A percentile compares a stretch with the other conserved stretches of the same genome.
Conservation (phyloP, 2,888 invertebrate genomes). For the Noctua fimbriata region DNA sequence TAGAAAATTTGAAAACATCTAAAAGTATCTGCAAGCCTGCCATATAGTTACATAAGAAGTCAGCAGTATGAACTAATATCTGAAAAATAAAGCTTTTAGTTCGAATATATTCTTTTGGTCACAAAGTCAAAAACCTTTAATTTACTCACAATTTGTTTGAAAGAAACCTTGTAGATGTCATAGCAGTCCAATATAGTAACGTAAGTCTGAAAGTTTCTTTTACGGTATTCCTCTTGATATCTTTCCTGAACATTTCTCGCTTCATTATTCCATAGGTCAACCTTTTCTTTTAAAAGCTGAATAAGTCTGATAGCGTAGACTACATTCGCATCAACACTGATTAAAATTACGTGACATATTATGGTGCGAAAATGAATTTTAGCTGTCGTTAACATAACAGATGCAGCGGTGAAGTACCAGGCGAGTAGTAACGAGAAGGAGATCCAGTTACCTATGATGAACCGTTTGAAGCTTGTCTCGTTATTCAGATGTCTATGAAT, state of each 20-base stretch:
- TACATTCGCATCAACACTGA: background rate
- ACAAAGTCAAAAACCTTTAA: background rate
- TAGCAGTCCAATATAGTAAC: slow-evolving; percentile 11
- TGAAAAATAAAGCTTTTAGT: background rate
- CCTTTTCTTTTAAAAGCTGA: slow-evolving; percentile 8
- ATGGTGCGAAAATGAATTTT: background rate
- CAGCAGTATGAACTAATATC: background rate
- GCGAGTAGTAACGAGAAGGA: background rate
- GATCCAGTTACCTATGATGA: slow-evolving; percentile 9
- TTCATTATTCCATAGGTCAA: slow-evolving; percentile 12
- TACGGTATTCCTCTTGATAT: background rate
- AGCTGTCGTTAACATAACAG: background rate
- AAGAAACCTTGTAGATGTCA: background rate
- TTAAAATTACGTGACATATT: background rate
- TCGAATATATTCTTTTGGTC: background rate
- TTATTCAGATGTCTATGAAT: slow-evolving; percentile 27
- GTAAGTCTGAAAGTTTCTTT: background rate
- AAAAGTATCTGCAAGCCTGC: background rate
- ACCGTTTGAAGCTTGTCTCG: background rate
- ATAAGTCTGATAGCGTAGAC: background rate
- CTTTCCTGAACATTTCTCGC: background rate
- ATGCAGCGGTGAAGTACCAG: background rate
- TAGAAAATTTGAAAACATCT: background rate
- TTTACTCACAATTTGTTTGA: background rate
- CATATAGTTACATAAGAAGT: background rate